A percentile compares a stretch with the other conserved stretches of the same genome.
Evolutionary conservation across 2,888 invertebrate genomes (phyloP).

Genomic region (Trissolcus japonicus): DNA sequence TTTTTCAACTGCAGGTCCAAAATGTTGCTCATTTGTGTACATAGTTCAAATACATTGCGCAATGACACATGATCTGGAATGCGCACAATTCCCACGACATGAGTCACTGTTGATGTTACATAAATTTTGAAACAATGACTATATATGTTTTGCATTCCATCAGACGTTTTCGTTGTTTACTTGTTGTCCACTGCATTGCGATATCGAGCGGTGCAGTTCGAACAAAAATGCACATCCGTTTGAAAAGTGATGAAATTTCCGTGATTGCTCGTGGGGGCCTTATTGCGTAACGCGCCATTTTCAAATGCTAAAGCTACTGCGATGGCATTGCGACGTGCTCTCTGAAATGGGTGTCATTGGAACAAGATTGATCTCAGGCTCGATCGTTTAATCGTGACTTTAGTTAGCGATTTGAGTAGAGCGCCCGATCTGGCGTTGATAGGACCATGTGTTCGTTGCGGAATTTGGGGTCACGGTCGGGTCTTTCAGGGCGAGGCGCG

Average conservation of each 20-base stretch:
- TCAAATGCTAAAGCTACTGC: constrained; percentile 48
- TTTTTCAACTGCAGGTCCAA: too few relatives aligned
- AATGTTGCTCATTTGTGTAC: too few relatives aligned
- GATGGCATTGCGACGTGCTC: constrained; percentile 30
- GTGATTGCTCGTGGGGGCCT: constrained; percentile 17
- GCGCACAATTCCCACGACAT: too few relatives aligned
- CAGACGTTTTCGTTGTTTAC: background rate
- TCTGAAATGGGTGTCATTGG: constrained; percentile 47
- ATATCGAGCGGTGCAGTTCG: background rate
- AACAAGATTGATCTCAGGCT: constrained; percentile 52
- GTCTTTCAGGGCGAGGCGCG: constrained; percentile 19
- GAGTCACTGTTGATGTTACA: too few relatives aligned
- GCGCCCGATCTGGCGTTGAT: constrained; percentile 29
- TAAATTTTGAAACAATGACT: too few relatives aligned
- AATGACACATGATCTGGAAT: too few relatives aligned
- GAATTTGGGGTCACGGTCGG: constrained; percentile 50
- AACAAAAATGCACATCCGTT: too few relatives aligned
- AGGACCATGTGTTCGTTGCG: constrained; percentile 40
- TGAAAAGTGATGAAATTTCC: too few relatives aligned
- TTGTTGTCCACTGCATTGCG: background rate
- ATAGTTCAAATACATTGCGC: too few relatives aligned
- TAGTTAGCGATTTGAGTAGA: constrained; percentile 33
- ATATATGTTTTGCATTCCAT: too few relatives aligned
- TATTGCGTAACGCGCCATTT: constrained; percentile 56
- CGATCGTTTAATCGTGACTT: constrained; percentile 53